A percentile compares a stretch with the other conserved stretches of the same genome.
Evolutionary conservation across 1,140 invertebrate genomes (phyloP).

Genomic region (Diorhabda sublineata): DNA sequence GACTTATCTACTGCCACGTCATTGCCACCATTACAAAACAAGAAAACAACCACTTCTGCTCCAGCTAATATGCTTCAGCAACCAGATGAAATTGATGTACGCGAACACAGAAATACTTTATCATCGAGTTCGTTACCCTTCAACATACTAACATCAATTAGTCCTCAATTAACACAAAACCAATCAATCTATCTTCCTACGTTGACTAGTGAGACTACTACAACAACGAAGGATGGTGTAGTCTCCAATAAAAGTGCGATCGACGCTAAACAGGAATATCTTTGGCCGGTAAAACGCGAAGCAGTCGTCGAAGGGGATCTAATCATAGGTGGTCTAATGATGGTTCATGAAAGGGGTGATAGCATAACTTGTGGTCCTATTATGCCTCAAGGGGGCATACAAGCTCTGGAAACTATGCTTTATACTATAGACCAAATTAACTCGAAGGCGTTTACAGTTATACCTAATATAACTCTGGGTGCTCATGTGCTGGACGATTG

Average conservation of each 20-base stretch:
- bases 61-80: too few relatives aligned
- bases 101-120: too few relatives aligned
- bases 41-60: too few relatives aligned
- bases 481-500: slow-evolving; percentile 92
- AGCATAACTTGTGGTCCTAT: slow-evolving; percentile 80
- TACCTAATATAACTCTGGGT: slow-evolving; percentile 78
- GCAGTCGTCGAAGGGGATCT: slow-evolving; percentile 80
- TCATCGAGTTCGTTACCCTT: too few relatives aligned
- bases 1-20: too few relatives aligned
- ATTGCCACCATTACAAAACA: too few relatives aligned
- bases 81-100: too few relatives aligned
- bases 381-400: slow-evolving; percentile 90
- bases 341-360: slow-evolving; percentile 91
- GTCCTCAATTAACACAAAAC: too few relatives aligned
- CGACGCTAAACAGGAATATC: slow-evolving; percentile 24
- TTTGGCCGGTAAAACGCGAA: slow-evolving; percentile 82
- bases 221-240: not conserved
- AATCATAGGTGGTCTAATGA: slow-evolving; percentile 87
- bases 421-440: slow-evolving; percentile 87
- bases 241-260: slow-evolving; percentile 5
- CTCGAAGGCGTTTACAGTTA: slow-evolving; percentile 54
- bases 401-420: slow-evolving; percentile 89
- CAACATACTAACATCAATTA: too few relatives aligned
- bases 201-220: not conserved
- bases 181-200: too few relatives aligned